Evolutionary conservation across 1,140 invertebrate species (phyloP).

Genomic region (Acarapis woodi): DNA sequence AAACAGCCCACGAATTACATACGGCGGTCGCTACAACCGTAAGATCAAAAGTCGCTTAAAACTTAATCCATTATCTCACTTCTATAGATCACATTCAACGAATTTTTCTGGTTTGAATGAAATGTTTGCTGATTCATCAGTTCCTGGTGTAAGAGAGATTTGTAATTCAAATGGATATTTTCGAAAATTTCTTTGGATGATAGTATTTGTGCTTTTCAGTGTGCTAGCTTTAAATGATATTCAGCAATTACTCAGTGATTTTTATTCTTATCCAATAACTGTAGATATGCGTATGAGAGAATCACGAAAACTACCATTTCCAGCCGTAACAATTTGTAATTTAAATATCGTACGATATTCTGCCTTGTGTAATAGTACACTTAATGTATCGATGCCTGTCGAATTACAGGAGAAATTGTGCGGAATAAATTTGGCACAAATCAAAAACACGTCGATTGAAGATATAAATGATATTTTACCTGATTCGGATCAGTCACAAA

Average conservation of each 20-base stretch:
- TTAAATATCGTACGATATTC: slow-evolving; percentile 16
- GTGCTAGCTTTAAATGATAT: slow-evolving; percentile 9
- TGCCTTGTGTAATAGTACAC: slow-evolving; percentile 9
- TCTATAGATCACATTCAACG: too few species aligned
- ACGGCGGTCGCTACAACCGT: too few species aligned
- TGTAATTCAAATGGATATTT: slow-evolving; percentile 3
- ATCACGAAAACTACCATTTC: slow-evolving; percentile 14
- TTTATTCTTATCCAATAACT: slow-evolving; percentile 12
- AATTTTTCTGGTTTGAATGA: too few species aligned
- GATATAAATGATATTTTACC: slow-evolving; percentile 1
- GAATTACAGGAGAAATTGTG: slow-evolving; percentile 11
- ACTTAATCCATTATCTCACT: too few species aligned
- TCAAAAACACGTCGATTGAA: neutral
- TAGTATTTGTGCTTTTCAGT: slow-evolving; percentile 9
- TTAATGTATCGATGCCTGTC: slow-evolving; percentile 8
- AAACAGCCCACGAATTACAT: too few species aligned
- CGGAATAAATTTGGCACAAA: too few species aligned
- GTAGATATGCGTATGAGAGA: slow-evolving; percentile 12
- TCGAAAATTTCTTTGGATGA: slow-evolving; percentile 10
- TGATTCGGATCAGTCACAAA: too few species aligned
- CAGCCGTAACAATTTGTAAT: slow-evolving; percentile 19
- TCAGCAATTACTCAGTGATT: slow-evolving; percentile 9
- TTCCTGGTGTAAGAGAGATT: slow-evolving; percentile 10
- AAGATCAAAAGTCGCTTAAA: too few species aligned
- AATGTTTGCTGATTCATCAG: slow-evolving; percentile 8